Conservation (phyloP, 2,797 vertebrate genomes). For the Propithecus deckenii region DNA sequence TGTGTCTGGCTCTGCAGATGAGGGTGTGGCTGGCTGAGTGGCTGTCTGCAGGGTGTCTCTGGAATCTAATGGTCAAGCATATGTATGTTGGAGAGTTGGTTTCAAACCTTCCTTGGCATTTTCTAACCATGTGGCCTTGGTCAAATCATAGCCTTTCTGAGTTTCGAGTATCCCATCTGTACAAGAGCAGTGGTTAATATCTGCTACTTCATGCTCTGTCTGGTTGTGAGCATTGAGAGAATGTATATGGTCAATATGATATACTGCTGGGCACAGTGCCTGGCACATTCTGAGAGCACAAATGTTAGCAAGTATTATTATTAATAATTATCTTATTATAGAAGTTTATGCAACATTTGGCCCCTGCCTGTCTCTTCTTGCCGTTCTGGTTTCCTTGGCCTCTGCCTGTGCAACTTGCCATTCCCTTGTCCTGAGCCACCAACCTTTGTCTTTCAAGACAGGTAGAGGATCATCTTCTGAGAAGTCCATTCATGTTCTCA, state of each 20-base stretch:
- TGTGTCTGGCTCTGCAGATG: neutral
- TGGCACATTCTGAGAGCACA: slow-evolving; percentile 1
- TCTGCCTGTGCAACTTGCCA: slow-evolving; percentile 50
- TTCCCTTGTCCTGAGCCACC: neutral
- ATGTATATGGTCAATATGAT: slow-evolving; percentile 22
- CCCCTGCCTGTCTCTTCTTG: slow-evolving; percentile 27
- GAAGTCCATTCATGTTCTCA: slow-evolving; percentile 35
- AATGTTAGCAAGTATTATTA: slow-evolving; percentile 19
- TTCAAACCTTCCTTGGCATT: slow-evolving; percentile 28
- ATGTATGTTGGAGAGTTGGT: slow-evolving; percentile 7
- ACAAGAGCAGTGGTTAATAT: neutral
- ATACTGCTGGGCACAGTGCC: neutral
- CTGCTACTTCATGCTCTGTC: slow-evolving; percentile 33
- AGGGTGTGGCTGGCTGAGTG: neutral
- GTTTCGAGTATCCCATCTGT: slow-evolving; percentile 20
- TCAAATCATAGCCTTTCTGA: slow-evolving; percentile 10
- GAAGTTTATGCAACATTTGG: slow-evolving; percentile 46
- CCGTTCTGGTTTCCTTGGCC: slow-evolving; percentile 21
- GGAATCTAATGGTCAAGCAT: slow-evolving; percentile 30
- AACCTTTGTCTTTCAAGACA: slow-evolving; percentile 46
- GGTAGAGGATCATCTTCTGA: slow-evolving; percentile 9
- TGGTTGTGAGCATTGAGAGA: slow-evolving; percentile 39
- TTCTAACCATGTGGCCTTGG: slow-evolving; percentile 44
- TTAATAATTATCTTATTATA: neutral
- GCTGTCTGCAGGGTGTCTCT: neutral